phyloP scores from a whole-genome alignment of 1,140 invertebrate species.

The Paraescarpia echinospica region DNA sequence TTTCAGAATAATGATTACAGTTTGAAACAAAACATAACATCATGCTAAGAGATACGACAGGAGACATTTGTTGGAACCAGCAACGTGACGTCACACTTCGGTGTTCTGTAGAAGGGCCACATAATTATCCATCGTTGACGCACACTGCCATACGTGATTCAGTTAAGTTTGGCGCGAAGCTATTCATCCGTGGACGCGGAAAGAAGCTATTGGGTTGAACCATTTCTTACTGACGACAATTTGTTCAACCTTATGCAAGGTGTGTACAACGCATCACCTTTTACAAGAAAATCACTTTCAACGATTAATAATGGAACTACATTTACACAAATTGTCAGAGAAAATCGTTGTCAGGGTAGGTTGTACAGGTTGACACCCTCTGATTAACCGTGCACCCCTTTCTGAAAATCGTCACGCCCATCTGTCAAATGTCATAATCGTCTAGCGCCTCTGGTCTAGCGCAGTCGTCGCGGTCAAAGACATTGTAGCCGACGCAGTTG shows the following conservation, averaged over 20 bases:
- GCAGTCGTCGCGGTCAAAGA: not conserved
- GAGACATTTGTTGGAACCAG: no score
- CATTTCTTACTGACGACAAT: not conserved
- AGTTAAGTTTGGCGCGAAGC: not conserved
- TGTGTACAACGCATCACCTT: not conserved
- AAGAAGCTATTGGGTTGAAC: not conserved
- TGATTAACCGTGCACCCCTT: not conserved
- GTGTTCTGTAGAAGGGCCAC: no score
- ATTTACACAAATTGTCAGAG: not conserved
- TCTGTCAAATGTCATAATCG: not conserved
- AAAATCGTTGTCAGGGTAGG: not conserved
- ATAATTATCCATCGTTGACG: not conserved
- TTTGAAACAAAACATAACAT: no score
- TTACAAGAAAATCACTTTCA: not conserved
- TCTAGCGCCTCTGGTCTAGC: not conserved
- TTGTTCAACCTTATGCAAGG: not conserved
- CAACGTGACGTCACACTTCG: no score
- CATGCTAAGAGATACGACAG: no score
- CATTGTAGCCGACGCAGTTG: not conserved
- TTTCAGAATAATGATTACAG: no score
- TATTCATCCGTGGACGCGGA: not conserved
- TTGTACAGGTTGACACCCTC: not conserved
- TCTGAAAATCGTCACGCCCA: not conserved
- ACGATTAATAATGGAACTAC: not conserved
- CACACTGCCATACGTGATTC: not conserved